phyloP scores from a whole-genome alignment of 2,797 vertebrate genomes.

The Gila robusta region DNA sequence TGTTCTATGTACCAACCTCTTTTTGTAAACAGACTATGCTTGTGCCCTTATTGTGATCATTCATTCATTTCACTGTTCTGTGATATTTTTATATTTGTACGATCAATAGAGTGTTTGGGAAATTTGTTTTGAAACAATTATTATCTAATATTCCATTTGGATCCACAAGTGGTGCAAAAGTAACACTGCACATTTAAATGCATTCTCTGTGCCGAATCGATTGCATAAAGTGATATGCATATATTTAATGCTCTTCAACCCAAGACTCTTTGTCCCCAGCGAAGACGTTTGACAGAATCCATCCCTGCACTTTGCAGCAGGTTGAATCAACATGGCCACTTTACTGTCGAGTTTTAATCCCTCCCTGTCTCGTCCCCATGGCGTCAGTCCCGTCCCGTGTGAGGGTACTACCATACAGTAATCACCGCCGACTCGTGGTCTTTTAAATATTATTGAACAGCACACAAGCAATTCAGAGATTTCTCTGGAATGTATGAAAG shows the following conservation, averaged over 20 bases:
- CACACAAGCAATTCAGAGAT: background rate
- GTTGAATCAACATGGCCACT: conserved; percentile 44
- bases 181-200: background rate
- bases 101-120: background rate
- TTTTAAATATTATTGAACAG: conserved; percentile 41
- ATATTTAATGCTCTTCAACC: conserved; percentile 11
- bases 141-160: background rate
- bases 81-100: conserved; percentile 5
- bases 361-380: conserved; percentile 21
- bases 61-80: background rate
- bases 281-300: conserved; percentile 46
- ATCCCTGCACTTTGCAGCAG: conserved; percentile 23
- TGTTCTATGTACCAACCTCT: background rate
- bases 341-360: conserved; percentile 1
- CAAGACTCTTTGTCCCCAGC: background rate
- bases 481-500: conserved; percentile 16
- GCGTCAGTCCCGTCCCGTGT: background rate
- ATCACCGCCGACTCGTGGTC: background rate
- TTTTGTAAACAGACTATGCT: conserved; percentile 2
- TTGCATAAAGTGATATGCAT: background rate
- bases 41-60: background rate
- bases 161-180: background rate
- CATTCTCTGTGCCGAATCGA: background rate
- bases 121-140: background rate
- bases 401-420: background rate